phyloP scores from a whole-genome alignment of 2,888 invertebrate genomes.

The Callosobruchus maculatus region DNA sequence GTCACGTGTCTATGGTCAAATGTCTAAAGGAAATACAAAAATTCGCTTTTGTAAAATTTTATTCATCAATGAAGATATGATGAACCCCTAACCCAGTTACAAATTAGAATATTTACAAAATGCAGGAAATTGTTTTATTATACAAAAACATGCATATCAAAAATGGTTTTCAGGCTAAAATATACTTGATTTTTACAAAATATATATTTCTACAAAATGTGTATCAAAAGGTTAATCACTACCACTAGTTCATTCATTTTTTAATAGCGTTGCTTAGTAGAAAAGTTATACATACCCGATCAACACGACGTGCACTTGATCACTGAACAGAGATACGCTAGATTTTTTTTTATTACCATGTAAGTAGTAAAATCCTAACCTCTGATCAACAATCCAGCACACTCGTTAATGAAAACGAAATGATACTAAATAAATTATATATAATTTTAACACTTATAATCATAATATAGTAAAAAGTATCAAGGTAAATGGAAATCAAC shows the following conservation, averaged over 20 bases:
- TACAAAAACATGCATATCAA: constrained; percentile 39
- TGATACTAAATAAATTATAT: neutral
- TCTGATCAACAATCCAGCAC: neutral
- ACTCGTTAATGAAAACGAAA: neutral
- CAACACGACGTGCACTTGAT: neutral
- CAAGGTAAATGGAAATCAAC: constrained; percentile 6
- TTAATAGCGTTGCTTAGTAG: constrained; percentile 25
- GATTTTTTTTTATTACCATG: neutral
- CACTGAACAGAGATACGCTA: neutral
- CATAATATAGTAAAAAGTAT: constrained; percentile 7
- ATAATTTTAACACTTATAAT: neutral
- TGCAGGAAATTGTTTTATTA: constrained; percentile 29
- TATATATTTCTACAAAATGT: constrained; percentile 39
- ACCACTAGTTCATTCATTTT: constrained; percentile 18
- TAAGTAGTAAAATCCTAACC: too few species aligned
- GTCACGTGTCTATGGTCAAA: too few species aligned
- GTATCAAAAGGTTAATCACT: constrained; percentile 37
- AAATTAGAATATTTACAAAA: constrained; percentile 37
- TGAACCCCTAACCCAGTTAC: constrained; percentile 38
- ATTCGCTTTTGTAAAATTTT: neutral
- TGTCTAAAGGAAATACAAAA: too few species aligned
- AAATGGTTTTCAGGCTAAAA: constrained; percentile 25
- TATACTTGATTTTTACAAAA: constrained; percentile 36
- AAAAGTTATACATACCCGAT: constrained; percentile 8
- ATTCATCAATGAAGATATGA: neutral